Evolutionary conservation across 2,888 invertebrate species (phyloP), one percentile per base, ranked within the genome.

Genomic region (Alloplasta piceator): DNA sequence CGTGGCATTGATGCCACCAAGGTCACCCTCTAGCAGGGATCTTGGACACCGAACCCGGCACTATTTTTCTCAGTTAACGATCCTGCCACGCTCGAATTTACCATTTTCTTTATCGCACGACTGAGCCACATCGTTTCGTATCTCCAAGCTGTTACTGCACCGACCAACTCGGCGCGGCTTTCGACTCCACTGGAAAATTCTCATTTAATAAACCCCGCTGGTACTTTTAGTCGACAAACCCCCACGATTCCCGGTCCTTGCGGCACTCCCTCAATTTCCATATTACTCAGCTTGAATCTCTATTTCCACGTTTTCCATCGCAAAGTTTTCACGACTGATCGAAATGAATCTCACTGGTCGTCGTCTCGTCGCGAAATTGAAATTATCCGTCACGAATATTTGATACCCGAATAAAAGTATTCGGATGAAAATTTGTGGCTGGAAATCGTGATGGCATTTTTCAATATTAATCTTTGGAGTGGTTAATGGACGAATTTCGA

Each of bases 81-180:
- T n/a, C n/a, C n/a, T n/a, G n/a, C n/a, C n/a, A n/a, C 10, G 70
- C 52, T 56, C 80, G 14, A 68, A 60, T 78, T 78, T 74, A 78
- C 78, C 41, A 71, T 81, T 78, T 66, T 66, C 58, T 78, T 74
- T 74, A 78, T 81, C 81, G 61, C 55, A 55, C 41, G 55, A 71
- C 56, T 66, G 66, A 77, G 74, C 75, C 74, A 56, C 39, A 39
- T n/a, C 61, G 56, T 14, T 70, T n/a, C 12, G 4, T n/a, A 3
- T n/a, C 43, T 5, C n/a, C 5, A 48, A n/a, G n/a, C n/a, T 26
- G 7, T 48, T 0, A 16, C 66, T 48, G 7, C 6, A 36, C 63
- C 6, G 39, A 36, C 52, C 6, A 56, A 48, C 58, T 26, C 41
- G 75, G 43, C 39, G 75, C 67, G 75, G 48, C 48, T 64, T 10